These are phyloP conservation scores for Sebastiscus albofasciatus DNA, from an alignment of 2,797 vertebrate species.

Conservation along the genomic window DNA sequence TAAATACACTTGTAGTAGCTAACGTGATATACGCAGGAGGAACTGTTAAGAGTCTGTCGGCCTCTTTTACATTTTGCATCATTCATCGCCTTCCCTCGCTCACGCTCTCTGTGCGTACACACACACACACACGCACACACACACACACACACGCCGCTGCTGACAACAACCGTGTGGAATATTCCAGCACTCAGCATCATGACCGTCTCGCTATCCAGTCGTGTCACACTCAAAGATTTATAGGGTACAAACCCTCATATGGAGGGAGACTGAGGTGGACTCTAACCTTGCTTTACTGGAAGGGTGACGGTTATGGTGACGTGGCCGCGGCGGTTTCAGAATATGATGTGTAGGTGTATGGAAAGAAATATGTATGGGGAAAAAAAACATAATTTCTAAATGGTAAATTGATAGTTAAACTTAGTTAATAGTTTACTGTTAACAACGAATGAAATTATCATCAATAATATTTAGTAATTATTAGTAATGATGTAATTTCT, in stretches of 20 bases:
- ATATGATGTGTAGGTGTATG: neutral
- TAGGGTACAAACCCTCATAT: constrained; percentile 42
- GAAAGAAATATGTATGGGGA: neutral
- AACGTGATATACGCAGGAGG: constrained; percentile 39
- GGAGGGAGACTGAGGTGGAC: constrained; percentile 11
- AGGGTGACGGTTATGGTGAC: neutral
- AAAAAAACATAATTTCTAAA: neutral
- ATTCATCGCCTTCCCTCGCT: constrained; percentile 49
- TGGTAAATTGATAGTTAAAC: too few species aligned
- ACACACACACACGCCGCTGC: neutral
- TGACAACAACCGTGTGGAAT: constrained; percentile 18
- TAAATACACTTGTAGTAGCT: constrained; percentile 50
- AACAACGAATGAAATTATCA: too few species aligned
- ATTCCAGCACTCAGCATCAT: constrained; percentile 63
- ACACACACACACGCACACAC: neutral
- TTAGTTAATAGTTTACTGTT: too few species aligned
- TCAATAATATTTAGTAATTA: too few species aligned
- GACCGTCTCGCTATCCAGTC: constrained; percentile 51
- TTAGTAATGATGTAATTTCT: too few species aligned
- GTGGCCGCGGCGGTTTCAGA: neutral
- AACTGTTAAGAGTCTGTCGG: constrained; percentile 41
- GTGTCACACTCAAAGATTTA: constrained; percentile 68
- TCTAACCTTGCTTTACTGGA: constrained; percentile 5
- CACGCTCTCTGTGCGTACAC: neutral
- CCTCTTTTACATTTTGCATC: constrained; percentile 65